phyloP scores from a whole-genome alignment of 2,113 vertebrate species.

The Cyprinodon brontotheroides region DNA sequence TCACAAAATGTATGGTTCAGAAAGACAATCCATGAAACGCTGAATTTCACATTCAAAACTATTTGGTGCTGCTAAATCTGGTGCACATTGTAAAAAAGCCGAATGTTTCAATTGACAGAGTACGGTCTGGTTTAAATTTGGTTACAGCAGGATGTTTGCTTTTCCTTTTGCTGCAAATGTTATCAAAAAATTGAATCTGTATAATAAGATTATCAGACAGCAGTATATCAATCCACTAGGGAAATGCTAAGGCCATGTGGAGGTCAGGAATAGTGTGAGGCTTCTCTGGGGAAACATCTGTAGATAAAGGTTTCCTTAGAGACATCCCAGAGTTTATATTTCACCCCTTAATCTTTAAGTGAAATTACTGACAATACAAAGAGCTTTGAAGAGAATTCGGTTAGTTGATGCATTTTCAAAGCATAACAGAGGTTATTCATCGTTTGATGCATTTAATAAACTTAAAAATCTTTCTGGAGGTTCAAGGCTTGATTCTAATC shows the following conservation, averaged over 20 bases:
- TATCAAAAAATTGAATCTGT: neutral
- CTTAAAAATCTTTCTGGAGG: too few relatives aligned
- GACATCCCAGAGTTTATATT: too few relatives aligned
- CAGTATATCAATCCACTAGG: neutral
- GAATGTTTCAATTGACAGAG: neutral
- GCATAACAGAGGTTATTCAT: too few relatives aligned
- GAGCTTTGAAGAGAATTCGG: too few relatives aligned
- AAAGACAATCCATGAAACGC: neutral
- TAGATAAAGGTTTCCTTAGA: neutral
- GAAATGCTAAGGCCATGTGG: neutral
- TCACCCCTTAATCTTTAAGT: too few relatives aligned
- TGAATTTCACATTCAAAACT: neutral
- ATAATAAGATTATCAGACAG: neutral
- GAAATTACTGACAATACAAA: too few relatives aligned
- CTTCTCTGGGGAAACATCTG: too few relatives aligned
- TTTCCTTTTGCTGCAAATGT: neutral
- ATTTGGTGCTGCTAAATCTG: neutral
- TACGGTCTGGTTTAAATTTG: neutral
- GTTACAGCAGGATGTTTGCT: neutral
- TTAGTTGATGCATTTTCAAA: too few relatives aligned
- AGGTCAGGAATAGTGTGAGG: neutral
- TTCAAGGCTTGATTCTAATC: too few relatives aligned
- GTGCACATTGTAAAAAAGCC: neutral
- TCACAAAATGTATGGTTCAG: neutral
- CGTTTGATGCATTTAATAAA: too few relatives aligned